phyloP scores from a whole-genome alignment of 2,888 invertebrate genomes.

The Meghimatium bilineatum region DNA sequence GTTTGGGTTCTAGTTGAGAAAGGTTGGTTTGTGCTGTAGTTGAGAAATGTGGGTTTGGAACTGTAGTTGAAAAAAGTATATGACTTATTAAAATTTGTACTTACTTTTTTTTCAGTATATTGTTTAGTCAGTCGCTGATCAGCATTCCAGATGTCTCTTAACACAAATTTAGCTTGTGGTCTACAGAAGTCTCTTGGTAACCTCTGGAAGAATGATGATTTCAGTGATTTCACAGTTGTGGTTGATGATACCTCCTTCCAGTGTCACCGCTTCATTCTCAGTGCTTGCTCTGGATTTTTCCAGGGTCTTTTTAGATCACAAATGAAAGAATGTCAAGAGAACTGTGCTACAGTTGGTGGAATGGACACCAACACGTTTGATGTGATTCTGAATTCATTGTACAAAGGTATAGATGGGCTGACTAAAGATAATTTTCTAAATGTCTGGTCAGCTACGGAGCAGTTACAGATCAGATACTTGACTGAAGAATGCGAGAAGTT shows the following conservation, averaged over 20 bases:
- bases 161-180: background rate
- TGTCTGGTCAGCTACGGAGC: background rate
- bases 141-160: background rate
- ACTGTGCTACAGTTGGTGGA: background rate
- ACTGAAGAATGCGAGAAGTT: slow-evolving; percentile 14
- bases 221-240: slow-evolving; percentile 16
- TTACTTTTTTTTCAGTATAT: too few relatives aligned
- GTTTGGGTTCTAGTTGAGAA: too few relatives aligned
- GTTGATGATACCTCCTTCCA: slow-evolving; percentile 4
- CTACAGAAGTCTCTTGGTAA: background rate
- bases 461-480: slow-evolving; percentile 6
- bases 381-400: background rate
- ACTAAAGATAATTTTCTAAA: background rate
- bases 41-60: too few relatives aligned
- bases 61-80: too few relatives aligned
- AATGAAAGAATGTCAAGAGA: slow-evolving; percentile 8
- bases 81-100: too few relatives aligned
- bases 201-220: background rate
- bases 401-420: slow-evolving; percentile 3
- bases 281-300: slow-evolving; percentile 23
- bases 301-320: background rate
- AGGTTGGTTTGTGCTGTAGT: too few relatives aligned
- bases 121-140: too few relatives aligned
- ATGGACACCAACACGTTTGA: background rate
- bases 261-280: slow-evolving; percentile 32